Percentiles rank a stretch among this genome's conserved stretches.
Conservation (phyloP, 2,113 vertebrate genomes). For the Pelecanoides urinatrix region DNA sequence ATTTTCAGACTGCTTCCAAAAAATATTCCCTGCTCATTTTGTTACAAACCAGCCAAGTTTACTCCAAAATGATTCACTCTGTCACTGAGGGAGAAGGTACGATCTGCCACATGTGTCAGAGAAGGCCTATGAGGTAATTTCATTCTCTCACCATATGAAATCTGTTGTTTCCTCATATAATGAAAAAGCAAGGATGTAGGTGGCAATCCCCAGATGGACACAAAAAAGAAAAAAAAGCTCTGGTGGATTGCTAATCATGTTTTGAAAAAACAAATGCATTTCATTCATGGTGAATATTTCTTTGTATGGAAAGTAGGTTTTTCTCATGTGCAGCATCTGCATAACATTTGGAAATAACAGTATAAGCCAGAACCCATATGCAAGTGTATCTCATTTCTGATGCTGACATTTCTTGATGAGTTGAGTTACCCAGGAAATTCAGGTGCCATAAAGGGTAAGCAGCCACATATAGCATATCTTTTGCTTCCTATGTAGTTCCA, state of each 20-base stretch:
- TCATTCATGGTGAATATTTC: background rate
- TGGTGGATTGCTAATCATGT: background rate
- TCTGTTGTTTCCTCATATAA: constrained; percentile 23
- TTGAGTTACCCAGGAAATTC: constrained; percentile 11
- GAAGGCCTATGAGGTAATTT: constrained; percentile 31
- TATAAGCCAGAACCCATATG: background rate
- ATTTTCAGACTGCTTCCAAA: background rate
- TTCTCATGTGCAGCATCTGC: background rate
- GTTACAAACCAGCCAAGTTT: constrained; percentile 5
- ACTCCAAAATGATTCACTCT: constrained; percentile 30
- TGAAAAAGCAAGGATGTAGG: constrained; percentile 23
- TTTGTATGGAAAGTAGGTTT: background rate
- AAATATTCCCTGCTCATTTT: background rate
- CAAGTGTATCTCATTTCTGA: background rate
- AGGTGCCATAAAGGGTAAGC: background rate
- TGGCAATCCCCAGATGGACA: background rate
- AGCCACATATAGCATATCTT: background rate
- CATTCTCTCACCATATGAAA: constrained; percentile 22
- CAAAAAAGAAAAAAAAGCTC: background rate
- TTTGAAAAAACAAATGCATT: background rate
- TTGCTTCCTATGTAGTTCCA: background rate
- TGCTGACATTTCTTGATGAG: background rate
- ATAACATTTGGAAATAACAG: background rate
- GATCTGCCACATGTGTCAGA: constrained; percentile 28
- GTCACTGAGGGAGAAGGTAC: constrained; percentile 35